These are phyloP conservation scores for Drosophila subpulchrella DNA, from an alignment of 1,140 invertebrate genomes.

Conservation along the genomic window DNA sequence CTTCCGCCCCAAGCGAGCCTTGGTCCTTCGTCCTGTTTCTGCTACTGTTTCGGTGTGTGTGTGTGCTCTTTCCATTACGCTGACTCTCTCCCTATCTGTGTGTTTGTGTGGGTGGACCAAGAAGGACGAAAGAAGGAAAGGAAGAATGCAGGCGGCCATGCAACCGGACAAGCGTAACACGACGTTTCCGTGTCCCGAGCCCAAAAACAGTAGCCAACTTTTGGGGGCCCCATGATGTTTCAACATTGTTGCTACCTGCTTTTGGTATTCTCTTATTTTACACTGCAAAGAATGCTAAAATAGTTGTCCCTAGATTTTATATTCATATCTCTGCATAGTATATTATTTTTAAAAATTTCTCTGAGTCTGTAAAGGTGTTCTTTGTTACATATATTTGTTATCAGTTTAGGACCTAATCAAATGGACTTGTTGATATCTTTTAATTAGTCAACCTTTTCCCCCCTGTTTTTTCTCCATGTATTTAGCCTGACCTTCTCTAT, in stretches of 20 bases:
- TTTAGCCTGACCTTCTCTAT: neutral
- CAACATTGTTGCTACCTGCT: slow-evolving; percentile 61
- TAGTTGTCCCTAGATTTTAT: too few relatives aligned
- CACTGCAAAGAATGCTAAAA: slow-evolving; percentile 15
- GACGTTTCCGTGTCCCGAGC: slow-evolving; percentile 68
- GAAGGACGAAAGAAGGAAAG: slow-evolving; percentile 21
- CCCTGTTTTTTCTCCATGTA: neutral
- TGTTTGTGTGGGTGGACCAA: slow-evolving; percentile 5
- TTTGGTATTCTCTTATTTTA: slow-evolving; percentile 5
- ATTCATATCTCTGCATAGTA: too few relatives aligned
- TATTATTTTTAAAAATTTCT: too few relatives aligned
- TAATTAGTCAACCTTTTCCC: neutral
- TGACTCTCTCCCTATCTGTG: slow-evolving; percentile 1
- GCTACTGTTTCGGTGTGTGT: slow-evolving; percentile 23
- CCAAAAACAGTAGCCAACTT: slow-evolving; percentile 60
- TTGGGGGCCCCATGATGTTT: slow-evolving; percentile 46
- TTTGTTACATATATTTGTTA: too few relatives aligned
- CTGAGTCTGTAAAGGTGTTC: too few relatives aligned
- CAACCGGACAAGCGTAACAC: slow-evolving; percentile 77
- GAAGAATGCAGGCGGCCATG: slow-evolving; percentile 62
- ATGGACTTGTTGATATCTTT: too few relatives aligned
- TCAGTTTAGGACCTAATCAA: too few relatives aligned
- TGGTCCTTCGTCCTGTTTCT: slow-evolving; percentile 18
- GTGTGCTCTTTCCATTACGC: slow-evolving; percentile 66
- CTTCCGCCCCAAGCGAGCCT: slow-evolving; percentile 42